Conservation (phyloP, 2,113 vertebrate species). For the Bambusicola thoracicus region DNA sequence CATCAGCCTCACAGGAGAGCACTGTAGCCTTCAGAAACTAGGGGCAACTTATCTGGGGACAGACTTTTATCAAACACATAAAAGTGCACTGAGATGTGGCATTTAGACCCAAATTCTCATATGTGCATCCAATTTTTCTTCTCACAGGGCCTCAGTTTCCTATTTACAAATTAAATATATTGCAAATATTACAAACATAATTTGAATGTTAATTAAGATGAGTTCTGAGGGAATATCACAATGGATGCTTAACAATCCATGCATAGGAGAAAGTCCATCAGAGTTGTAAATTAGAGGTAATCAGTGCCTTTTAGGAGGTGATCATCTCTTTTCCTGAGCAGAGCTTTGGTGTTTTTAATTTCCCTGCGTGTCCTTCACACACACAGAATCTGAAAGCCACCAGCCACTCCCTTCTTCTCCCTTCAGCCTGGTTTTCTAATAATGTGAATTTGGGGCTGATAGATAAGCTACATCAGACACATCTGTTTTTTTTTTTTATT, state of each 20-base stretch:
- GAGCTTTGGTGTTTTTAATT: not conserved
- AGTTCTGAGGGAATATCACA: not conserved
- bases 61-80: not conserved
- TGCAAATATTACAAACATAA: not conserved
- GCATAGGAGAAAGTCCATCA: not conserved
- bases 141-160: not conserved
- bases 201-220: not conserved
- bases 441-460: not conserved
- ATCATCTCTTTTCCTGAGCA: not conserved
- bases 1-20: not conserved
- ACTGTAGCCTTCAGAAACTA: not conserved
- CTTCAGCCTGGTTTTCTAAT: not conserved
- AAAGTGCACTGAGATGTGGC: not conserved
- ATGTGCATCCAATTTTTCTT: not conserved
- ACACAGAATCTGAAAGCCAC: not conserved
- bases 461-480: fast-evolving
- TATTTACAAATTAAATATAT: not conserved
- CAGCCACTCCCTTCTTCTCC: not conserved
- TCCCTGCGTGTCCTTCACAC: not conserved
- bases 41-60: not conserved
- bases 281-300: not conserved
- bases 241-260: not conserved
- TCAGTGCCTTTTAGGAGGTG: not conserved
- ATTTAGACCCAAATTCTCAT: not conserved
- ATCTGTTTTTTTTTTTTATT: not conserved